phyloP scores from a whole-genome alignment of 2,888 invertebrate genomes.

The Latrodectus hesperus region DNA sequence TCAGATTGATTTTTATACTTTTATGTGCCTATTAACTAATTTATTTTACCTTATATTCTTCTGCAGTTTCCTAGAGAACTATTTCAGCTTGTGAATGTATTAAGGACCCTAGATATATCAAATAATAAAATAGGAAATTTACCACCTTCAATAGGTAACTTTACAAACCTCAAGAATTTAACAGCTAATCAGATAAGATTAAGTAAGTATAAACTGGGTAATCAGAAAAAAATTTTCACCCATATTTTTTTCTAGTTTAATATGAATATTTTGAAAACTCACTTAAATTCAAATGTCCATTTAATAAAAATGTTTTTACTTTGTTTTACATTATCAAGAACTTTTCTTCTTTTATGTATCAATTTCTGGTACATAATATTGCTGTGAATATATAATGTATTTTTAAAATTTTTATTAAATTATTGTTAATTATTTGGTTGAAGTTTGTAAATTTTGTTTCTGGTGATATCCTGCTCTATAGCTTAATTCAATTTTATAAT shows the following conservation, averaged over 20 bases:
- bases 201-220: conserved; percentile 72
- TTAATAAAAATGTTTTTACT: background rate
- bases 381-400: too few species aligned
- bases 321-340: background rate
- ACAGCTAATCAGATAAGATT: conserved; percentile 78
- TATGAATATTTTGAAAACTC: too few species aligned
- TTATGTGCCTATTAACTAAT: background rate
- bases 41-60: background rate
- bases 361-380: too few species aligned
- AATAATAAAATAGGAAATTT: conserved; percentile 86
- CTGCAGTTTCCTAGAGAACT: conserved; percentile 81
- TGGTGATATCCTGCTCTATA: too few species aligned
- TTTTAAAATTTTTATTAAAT: too few species aligned
- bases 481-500: background rate
- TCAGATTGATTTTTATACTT: background rate
- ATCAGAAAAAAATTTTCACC: too few species aligned
- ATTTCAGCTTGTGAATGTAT: conserved; percentile 80
- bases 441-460: too few species aligned
- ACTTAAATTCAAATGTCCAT: too few species aligned
- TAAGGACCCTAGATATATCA: conserved; percentile 93
- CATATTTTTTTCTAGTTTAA: too few species aligned
- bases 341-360: background rate
- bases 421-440: too few species aligned
- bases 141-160: conserved; percentile 78
- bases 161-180: conserved; percentile 77